phyloP scores from a whole-genome alignment of 2,888 invertebrate species.

The Brenthis daphne region DNA sequence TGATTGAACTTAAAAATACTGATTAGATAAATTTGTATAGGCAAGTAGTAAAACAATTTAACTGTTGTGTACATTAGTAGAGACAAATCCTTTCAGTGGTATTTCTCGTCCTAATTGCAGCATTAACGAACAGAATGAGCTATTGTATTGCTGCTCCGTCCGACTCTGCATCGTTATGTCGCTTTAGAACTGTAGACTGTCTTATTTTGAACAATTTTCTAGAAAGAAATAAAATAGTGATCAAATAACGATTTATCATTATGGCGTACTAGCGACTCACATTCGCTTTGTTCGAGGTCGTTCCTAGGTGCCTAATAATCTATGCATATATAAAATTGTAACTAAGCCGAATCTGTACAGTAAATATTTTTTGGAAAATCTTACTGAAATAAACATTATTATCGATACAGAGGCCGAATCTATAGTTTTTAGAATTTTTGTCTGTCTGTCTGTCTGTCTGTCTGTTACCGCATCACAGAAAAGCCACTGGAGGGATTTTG shows the following conservation, averaged over 20 bases:
- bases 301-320: no score
- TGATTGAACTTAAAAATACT: background rate
- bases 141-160: conserved; percentile 59
- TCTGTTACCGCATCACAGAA: no score
- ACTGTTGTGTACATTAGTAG: conserved; percentile 68
- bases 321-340: no score
- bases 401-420: no score
- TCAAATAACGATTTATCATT: background rate
- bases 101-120: conserved; percentile 72
- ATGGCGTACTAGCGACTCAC: background rate
- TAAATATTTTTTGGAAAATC: no score
- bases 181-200: conserved; percentile 48
- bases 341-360: no score
- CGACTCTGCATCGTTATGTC: conserved; percentile 19
- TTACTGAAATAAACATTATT: no score
- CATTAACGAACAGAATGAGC: conserved; percentile 68
- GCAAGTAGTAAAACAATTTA: conserved; percentile 50
- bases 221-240: conserved; percentile 55
- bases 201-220: conserved; percentile 64
- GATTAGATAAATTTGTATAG: conserved; percentile 13
- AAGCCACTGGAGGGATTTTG: no score
- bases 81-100: conserved; percentile 73
- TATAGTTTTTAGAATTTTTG: no score
- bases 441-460: no score
- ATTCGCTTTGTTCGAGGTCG: no score